A percentile compares a stretch with the other conserved stretches of the same genome.
Conservation (phyloP, 2,113 vertebrate species). For the Eretmochelys imbricata region DNA sequence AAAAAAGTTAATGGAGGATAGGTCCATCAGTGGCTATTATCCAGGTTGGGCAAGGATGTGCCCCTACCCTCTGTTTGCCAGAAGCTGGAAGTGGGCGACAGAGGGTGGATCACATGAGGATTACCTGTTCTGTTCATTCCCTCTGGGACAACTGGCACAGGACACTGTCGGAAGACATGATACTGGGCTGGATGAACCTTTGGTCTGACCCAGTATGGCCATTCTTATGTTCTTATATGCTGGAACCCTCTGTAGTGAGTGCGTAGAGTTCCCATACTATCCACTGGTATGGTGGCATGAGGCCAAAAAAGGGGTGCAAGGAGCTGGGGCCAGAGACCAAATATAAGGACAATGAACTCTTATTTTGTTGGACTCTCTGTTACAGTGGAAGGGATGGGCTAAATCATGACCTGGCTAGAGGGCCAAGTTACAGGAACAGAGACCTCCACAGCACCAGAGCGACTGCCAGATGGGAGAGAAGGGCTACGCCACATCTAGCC, state of each 20-base stretch:
- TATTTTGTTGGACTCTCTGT: neutral
- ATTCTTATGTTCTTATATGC: neutral
- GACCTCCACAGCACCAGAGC: neutral
- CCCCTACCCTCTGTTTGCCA: too few species aligned
- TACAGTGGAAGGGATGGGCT: neutral
- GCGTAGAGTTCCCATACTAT: neutral
- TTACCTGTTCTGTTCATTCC: too few species aligned
- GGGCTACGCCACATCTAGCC: neutral
- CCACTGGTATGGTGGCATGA: neutral
- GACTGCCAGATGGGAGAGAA: neutral
- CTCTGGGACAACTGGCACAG: too few species aligned
- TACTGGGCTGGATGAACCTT: too few species aligned
- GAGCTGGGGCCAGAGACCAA: neutral
- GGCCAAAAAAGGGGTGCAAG: neutral
- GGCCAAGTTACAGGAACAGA: neutral
- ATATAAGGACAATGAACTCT: neutral
- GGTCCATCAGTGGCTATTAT: too few species aligned
- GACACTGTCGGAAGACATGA: too few species aligned
- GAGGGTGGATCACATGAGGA: too few species aligned
- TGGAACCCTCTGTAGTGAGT: neutral
- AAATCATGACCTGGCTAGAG: neutral
- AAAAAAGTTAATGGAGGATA: too few species aligned
- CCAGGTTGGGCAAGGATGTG: too few species aligned
- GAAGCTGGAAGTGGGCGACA: too few species aligned
- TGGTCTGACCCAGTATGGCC: too few species aligned